These are phyloP conservation scores for Aporophyla nigra DNA, from an alignment of 2,888 invertebrate species.

Conservation along the genomic window DNA sequence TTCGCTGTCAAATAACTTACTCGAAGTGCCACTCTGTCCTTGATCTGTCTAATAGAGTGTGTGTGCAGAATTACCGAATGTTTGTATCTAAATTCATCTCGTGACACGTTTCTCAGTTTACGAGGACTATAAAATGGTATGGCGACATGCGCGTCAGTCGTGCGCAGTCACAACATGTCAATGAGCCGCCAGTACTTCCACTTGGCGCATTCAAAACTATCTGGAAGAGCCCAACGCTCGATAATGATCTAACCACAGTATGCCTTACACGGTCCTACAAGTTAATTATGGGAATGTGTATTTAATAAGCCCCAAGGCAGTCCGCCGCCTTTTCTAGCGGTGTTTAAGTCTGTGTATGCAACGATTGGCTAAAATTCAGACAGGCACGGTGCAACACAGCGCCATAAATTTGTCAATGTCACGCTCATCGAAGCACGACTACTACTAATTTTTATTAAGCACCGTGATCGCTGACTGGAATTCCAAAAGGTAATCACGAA, in stretches of 20 bases:
- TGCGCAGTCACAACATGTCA: constrained; percentile 70
- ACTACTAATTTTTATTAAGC: constrained; percentile 76
- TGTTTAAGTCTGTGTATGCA: constrained; percentile 61
- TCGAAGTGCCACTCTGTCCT: constrained; percentile 42
- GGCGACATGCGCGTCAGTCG: constrained; percentile 75
- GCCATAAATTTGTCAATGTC: constrained; percentile 85
- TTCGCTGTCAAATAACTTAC: constrained; percentile 55
- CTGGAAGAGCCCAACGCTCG: constrained; percentile 64
- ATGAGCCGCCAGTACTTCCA: constrained; percentile 66
- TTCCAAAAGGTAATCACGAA: constrained; percentile 66
- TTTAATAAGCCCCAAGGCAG: constrained; percentile 38
- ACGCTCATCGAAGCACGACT: constrained; percentile 69
- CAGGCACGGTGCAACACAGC: constrained; percentile 59
- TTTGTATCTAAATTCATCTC: constrained; percentile 75
- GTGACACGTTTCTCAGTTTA: constrained; percentile 76
- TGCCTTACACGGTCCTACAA: constrained; percentile 4
- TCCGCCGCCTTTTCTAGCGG: constrained; percentile 63
- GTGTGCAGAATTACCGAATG: constrained; percentile 66
- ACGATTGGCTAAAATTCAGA: constrained; percentile 69
- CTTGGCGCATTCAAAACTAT: constrained; percentile 48
- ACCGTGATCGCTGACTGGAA: constrained; percentile 74
- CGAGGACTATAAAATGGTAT: constrained; percentile 80
- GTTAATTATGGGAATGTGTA: constrained; percentile 34
- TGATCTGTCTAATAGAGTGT: constrained; percentile 59
- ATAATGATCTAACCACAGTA: constrained; percentile 16